Evolutionary conservation across 53 echinoderm and acorn worm genomes (phyloP).

Genomic region (Luidia sarsii): DNA sequence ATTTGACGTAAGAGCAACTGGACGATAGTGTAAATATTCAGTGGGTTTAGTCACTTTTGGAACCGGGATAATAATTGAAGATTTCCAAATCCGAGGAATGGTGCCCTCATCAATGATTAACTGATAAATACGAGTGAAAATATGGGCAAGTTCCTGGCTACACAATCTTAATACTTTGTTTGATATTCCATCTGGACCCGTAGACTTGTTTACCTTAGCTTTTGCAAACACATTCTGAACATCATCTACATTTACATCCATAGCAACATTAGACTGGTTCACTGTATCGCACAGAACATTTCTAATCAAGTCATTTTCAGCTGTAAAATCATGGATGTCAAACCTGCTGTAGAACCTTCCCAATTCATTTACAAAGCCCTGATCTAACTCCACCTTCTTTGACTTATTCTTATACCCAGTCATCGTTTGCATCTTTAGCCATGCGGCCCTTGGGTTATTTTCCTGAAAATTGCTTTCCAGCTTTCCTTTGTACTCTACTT

Average conservation of each 20-base stretch:
- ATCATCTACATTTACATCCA: background rate
- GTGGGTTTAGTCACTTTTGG: background rate
- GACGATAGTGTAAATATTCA: constrained; percentile 18
- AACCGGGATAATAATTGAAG: constrained; percentile 15
- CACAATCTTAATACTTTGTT: constrained; percentile 4
- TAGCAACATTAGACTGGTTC: background rate
- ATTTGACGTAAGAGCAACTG: constrained; percentile 37
- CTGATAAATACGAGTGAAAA: constrained; percentile 13
- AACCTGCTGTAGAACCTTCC: constrained; percentile 19
- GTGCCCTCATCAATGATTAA: background rate
- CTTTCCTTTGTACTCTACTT: constrained; percentile 4
- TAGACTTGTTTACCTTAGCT: constrained; percentile 7
- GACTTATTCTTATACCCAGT: constrained; percentile 27
- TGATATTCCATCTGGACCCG: constrained; percentile 23
- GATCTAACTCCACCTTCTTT: background rate
- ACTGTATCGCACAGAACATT: background rate
- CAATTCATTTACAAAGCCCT: constrained; percentile 13
- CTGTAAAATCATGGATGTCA: constrained; percentile 21
- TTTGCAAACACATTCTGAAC: background rate
- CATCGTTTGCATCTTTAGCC: constrained; percentile 32
- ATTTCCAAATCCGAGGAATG: constrained; percentile 7
- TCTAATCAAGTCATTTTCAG: constrained; percentile 3
- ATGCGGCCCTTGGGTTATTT: constrained; percentile 25
- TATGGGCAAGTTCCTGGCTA: constrained; percentile 16
- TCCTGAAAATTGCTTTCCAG: constrained; percentile 8